phyloP scores from a whole-genome alignment of 2,888 invertebrate genomes.

The Platypus cylindrus region DNA sequence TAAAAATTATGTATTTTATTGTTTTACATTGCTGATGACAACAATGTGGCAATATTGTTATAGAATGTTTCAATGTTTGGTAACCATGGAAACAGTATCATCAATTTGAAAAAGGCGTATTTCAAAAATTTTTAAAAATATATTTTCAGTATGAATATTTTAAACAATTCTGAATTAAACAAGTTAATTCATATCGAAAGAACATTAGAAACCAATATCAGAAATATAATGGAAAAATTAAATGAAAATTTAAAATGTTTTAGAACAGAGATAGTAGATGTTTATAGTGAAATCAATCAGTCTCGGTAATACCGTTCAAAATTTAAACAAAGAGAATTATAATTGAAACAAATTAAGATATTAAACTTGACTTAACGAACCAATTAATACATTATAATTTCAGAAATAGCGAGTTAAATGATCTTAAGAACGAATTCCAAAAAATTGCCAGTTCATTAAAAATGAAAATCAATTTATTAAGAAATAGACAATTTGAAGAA shows the following conservation, averaged over 20 bases:
- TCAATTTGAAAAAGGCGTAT: too few relatives aligned
- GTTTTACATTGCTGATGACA: too few relatives aligned
- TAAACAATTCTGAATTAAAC: constrained; percentile 7
- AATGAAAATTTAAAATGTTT: constrained; percentile 3
- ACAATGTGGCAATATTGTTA: too few relatives aligned
- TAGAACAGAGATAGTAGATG: constrained; percentile 1
- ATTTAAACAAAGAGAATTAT: too few relatives aligned
- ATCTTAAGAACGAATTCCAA: constrained; percentile 15
- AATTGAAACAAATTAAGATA: too few relatives aligned
- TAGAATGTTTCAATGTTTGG: too few relatives aligned
- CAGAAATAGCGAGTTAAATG: constrained; percentile 14
- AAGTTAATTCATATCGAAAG: constrained; percentile 7
- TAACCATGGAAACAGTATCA: too few relatives aligned
- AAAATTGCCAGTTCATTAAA: constrained; percentile 17
- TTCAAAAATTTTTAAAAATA: too few relatives aligned
- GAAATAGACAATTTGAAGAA: constrained; percentile 17
- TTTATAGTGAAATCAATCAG: constrained; percentile 14
- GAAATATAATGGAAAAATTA: constrained; percentile 1
- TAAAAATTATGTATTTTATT: too few relatives aligned
- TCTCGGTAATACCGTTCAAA: constrained; percentile 8
- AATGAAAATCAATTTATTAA: constrained; percentile 17
- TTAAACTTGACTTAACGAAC: too few relatives aligned
- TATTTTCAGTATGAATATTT: constrained; percentile 8
- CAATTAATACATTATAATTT: too few relatives aligned
- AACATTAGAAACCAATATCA: constrained; percentile 8